Base-by-base conservation (phyloP, 2,888 invertebrate species). In the Sinohyriopsis cumingii region DNA sequence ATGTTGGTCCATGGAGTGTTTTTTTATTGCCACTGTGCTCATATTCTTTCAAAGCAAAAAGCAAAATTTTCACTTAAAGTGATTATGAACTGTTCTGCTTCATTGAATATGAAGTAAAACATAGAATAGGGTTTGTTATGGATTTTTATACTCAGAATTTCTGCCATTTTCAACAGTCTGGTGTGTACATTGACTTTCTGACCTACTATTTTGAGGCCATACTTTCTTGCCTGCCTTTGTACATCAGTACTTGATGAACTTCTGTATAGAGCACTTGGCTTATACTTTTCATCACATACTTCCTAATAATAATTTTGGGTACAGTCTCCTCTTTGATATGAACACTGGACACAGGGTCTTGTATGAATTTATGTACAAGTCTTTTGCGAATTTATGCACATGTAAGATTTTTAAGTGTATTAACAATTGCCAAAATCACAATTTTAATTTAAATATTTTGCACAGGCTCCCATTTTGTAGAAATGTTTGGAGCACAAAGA, bases 41-140 rank as follows among this genome's bases (percentile, higher is more conserved):
- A 61, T 67, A 61, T n/a, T 69, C 65, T 59, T 67, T 61, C 59
- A 65, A 59, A 55, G 67, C 63, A 67, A 63, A 57, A 63, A 77
- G 79, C 69, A 75, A 81, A 33, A 84, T 82, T 73, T 77, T 82
- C 19, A 82, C 59, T 79, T 84, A 82, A 12, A 84, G 69, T 15
- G 84, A 82, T 12, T 82, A 79, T 45, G 73, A 62, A 22, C 70
- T 69, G 28, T 65, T 56, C 24, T 67, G 67, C 25, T 25, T 25
- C 25, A n/a, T 15, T 22, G 57, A 57, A 57, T 57, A 22, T n/a
- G n/a, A n/a, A 57, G n/a, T 57, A 22, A n/a, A 7, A 33, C 55
- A 53, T 12, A 33, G 28, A 20, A 28, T 55, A 25, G 1, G 59
- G 67, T 20, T 67, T 61, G 33, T 55, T 25, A 55, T 67, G 59